phyloP scores from a whole-genome alignment of 1,140 invertebrate genomes.

The Batillaria attramentaria region DNA sequence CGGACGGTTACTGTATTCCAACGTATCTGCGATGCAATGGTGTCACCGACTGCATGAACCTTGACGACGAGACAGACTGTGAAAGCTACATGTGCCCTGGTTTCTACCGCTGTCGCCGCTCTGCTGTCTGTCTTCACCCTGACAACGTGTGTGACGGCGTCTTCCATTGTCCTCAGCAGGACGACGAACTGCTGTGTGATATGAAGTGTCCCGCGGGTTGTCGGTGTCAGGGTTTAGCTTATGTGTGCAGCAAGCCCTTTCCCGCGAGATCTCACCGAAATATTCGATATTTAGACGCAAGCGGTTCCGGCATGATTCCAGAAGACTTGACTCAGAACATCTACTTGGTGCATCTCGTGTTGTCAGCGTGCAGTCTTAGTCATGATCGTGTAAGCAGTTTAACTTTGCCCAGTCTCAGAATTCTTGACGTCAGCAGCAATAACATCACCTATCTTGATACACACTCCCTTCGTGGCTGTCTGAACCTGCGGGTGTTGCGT shows the following conservation, averaged over 20 bases:
- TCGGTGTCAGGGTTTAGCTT: constrained; percentile 26
- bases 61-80: constrained; percentile 34
- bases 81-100: constrained; percentile 8
- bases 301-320: neutral
- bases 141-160: constrained; percentile 26
- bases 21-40: constrained; percentile 41
- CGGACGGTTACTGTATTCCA: constrained; percentile 27
- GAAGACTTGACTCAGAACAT: neutral
- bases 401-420: constrained; percentile 4
- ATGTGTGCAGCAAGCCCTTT: neutral
- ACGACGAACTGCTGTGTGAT: constrained; percentile 34
- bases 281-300: constrained; percentile 19
- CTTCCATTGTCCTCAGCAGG: constrained; percentile 34
- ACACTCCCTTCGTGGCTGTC: neutral
- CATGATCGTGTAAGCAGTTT: neutral
- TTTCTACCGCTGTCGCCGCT: constrained; percentile 22
- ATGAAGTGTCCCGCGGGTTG: constrained; percentile 21
- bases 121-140: constrained; percentile 13
- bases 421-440: constrained; percentile 28
- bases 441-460: constrained; percentile 1
- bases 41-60: constrained; percentile 29
- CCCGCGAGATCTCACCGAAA: neutral
- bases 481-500: constrained; percentile 20
- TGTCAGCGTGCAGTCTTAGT: constrained; percentile 9
- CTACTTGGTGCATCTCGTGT: neutral